Conservation (phyloP, 2,888 invertebrate species). For the Sminthurinus aureus region DNA sequence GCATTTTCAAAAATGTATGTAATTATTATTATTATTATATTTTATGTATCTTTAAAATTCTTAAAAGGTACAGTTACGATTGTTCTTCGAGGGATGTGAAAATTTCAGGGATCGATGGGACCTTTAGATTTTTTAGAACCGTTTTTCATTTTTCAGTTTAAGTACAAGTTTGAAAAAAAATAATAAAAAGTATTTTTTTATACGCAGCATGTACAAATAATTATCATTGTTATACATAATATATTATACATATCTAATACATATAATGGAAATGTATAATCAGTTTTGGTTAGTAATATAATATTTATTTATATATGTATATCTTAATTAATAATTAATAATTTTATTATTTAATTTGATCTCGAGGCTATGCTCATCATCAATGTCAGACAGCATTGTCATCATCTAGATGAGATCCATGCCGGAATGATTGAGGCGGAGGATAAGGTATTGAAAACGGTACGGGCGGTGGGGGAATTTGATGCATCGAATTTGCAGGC, state of each 20-base stretch:
- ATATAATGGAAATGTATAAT: not conserved
- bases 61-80: slow-evolving; percentile 33
- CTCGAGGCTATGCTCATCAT: slow-evolving; percentile 60
- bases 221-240: not conserved
- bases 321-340: not conserved
- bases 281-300: not conserved
- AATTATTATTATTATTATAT: not conserved
- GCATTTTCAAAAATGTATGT: too few species aligned
- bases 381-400: slow-evolving; percentile 83
- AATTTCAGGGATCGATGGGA: not conserved
- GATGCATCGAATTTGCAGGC: slow-evolving; percentile 67
- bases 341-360: not conserved
- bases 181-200: not conserved
- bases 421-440: slow-evolving; percentile 75
- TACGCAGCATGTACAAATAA: too few species aligned
- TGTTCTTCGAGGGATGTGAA: slow-evolving; percentile 14
- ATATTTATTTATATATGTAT: not conserved
- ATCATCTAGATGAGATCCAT: slow-evolving; percentile 55
- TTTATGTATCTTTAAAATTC: not conserved
- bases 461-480: slow-evolving; percentile 70
- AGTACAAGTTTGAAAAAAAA: not conserved
- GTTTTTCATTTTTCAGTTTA: not conserved
- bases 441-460: slow-evolving; percentile 74
- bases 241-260: not conserved
- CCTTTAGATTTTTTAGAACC: not conserved